Percentiles rank a stretch among this genome's conserved stretches.
Evolutionary conservation across 2,113 vertebrate genomes (phyloP).

Genomic region (Blennius ocellaris): DNA sequence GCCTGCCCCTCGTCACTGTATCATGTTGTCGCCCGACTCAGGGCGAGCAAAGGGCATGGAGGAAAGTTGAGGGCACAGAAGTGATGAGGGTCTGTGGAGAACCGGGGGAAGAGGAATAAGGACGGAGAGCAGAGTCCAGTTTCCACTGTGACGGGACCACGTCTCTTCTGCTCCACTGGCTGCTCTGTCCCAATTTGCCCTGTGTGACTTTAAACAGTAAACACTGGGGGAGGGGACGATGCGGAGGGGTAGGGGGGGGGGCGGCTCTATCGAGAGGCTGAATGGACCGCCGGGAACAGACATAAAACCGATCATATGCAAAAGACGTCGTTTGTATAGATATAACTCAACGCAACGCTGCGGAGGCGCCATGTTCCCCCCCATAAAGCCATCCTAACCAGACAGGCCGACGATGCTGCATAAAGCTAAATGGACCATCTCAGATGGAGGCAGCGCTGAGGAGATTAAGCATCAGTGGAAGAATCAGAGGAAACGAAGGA

Average conservation of each 20-base stretch:
- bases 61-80: slow-evolving; percentile 42
- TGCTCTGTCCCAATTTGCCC: slow-evolving; percentile 79
- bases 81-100: slow-evolving; percentile 28
- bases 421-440: slow-evolving; percentile 78
- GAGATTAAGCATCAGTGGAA: slow-evolving; percentile 73
- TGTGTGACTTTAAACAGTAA: slow-evolving; percentile 81
- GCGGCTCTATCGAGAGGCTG: slow-evolving; percentile 22
- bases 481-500: slow-evolving; percentile 72
- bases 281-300: slow-evolving; percentile 40
- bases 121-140: slow-evolving; percentile 56
- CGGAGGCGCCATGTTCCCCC: slow-evolving; percentile 54
- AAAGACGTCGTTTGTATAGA: slow-evolving; percentile 50
- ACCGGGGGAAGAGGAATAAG: slow-evolving; percentile 30
- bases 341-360: slow-evolving; percentile 49
- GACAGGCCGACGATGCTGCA: slow-evolving; percentile 65
- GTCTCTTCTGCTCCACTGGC: slow-evolving; percentile 77
- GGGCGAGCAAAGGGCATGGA: slow-evolving; percentile 4
- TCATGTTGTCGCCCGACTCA: slow-evolving; percentile 18
- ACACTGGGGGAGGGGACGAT: slow-evolving; percentile 77
- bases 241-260: slow-evolving; percentile 64
- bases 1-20: slow-evolving; percentile 35
- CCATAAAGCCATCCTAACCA: slow-evolving; percentile 67
- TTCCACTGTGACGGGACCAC: slow-evolving; percentile 59
- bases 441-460: slow-evolving; percentile 57
- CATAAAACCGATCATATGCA: slow-evolving; percentile 56